These are phyloP conservation scores for Acleris laterana DNA, from an alignment of 2,888 invertebrate genomes.

Conservation along the genomic window DNA sequence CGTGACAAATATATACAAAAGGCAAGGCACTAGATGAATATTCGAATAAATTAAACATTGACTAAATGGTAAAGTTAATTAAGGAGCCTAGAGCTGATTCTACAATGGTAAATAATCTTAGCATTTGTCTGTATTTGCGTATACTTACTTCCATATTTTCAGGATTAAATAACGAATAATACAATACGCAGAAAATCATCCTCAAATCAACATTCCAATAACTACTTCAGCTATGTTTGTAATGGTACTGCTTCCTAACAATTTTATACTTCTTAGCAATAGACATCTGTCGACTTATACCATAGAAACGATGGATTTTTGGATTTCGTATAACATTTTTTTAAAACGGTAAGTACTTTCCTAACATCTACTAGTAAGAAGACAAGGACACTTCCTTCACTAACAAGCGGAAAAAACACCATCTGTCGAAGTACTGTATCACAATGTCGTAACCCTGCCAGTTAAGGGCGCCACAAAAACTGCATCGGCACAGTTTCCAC, in stretches of 20 bases:
- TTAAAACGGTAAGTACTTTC: background rate
- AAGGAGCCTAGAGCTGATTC: conserved; percentile 7
- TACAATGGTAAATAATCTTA: conserved; percentile 5
- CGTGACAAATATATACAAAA: conserved; percentile 31
- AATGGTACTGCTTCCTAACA: too few relatives aligned
- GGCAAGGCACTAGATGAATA: conserved; percentile 25
- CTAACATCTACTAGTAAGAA: background rate
- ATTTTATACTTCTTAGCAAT: too few relatives aligned
- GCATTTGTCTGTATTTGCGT: background rate
- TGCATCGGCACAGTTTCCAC: conserved; percentile 69
- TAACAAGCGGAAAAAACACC: conserved; percentile 7
- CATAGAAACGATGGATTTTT: too few relatives aligned
- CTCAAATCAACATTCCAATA: too few relatives aligned
- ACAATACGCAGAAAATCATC: too few relatives aligned
- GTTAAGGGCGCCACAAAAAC: conserved; percentile 52
- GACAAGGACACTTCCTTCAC: conserved; percentile 5
- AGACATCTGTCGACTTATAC: too few relatives aligned
- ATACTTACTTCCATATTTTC: too few relatives aligned
- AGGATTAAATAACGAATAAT: too few relatives aligned
- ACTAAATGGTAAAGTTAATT: conserved; percentile 25
- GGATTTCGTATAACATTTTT: too few relatives aligned
- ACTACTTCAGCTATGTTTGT: too few relatives aligned
- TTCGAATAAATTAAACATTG: conserved; percentile 29
- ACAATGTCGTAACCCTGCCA: conserved; percentile 48
- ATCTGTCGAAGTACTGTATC: conserved; percentile 32